A percentile compares a stretch with the other conserved stretches of the same genome.
These are phyloP conservation scores for Thera obeliscata DNA, from an alignment of 2,888 invertebrate species.

Conservation along the genomic window DNA sequence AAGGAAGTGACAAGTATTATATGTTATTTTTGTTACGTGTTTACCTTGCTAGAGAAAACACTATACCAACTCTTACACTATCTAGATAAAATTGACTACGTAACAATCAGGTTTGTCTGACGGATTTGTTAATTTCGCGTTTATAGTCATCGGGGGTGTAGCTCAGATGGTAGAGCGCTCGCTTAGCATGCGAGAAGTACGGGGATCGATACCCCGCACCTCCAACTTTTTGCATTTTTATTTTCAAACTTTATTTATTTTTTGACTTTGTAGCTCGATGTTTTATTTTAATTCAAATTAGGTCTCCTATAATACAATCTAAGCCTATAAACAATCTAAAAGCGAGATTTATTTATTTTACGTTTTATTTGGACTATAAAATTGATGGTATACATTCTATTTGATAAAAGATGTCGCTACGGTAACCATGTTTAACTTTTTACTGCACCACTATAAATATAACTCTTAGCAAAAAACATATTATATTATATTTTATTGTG, in stretches of 20 bases:
- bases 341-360: neutral
- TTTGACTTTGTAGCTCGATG: neutral
- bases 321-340: no score
- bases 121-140: conserved; percentile 11
- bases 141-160: conserved; percentile 69
- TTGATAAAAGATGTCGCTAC: conserved; percentile 32
- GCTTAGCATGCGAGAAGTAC: conserved; percentile 84
- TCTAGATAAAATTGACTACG: conserved; percentile 12
- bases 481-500: no score
- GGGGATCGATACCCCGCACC: conserved; percentile 84
- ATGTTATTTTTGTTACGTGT: no score
- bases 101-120: conserved; percentile 21
- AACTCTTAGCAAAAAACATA: no score
- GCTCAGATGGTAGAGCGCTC: conserved; percentile 85
- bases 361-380: neutral
- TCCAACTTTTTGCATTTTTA: conserved; percentile 57
- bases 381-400: conserved; percentile 13
- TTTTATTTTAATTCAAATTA: no score
- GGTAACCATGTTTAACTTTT: neutral
- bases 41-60: no score
- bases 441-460: no score
- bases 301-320: no score
- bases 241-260: neutral
- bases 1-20: no score
- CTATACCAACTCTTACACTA: conserved; percentile 4